These are phyloP conservation scores for Phytoseiulus persimilis DNA, from an alignment of 2,888 invertebrate species.

Conservation along the genomic window DNA sequence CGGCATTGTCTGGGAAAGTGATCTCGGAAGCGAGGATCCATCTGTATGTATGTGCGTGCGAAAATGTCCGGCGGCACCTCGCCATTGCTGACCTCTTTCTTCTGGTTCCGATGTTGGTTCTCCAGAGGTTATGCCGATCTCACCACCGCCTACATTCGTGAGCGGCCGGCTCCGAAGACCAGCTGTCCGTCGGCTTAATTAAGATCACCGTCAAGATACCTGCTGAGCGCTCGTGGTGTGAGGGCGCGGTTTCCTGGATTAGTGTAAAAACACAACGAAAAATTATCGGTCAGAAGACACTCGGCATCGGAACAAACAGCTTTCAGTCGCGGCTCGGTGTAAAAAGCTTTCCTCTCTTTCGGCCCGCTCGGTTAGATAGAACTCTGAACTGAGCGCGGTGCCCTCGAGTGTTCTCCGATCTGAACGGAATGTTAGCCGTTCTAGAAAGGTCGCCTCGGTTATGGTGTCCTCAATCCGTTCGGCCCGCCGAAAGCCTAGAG, in stretches of 20 bases:
- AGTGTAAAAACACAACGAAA: background rate
- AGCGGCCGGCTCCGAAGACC: background rate
- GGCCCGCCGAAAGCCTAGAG: too few species aligned
- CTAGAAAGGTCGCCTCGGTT: too few species aligned
- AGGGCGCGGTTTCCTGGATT: background rate
- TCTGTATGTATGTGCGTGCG: background rate
- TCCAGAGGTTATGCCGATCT: background rate
- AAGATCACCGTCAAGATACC: slow-evolving; percentile 36
- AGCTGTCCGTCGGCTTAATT: slow-evolving; percentile 17
- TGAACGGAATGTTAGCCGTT: too few species aligned
- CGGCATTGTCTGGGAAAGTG: slow-evolving; percentile 31
- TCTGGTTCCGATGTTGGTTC: background rate
- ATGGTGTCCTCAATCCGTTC: too few species aligned
- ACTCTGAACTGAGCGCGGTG: too few species aligned
- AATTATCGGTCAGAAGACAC: background rate
- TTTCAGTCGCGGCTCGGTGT: too few species aligned
- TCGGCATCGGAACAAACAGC: background rate
- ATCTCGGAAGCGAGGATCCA: slow-evolving; percentile 32
- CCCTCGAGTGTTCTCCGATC: too few species aligned
- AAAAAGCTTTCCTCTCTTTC: too few species aligned
- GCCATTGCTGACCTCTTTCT: background rate
- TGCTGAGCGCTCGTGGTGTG: slow-evolving; percentile 20
- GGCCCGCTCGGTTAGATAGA: too few species aligned
- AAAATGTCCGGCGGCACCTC: background rate
- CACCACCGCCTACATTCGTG: background rate